Conservation (phyloP, 2,888 invertebrate species). For the Strigamia transsilvanica region DNA sequence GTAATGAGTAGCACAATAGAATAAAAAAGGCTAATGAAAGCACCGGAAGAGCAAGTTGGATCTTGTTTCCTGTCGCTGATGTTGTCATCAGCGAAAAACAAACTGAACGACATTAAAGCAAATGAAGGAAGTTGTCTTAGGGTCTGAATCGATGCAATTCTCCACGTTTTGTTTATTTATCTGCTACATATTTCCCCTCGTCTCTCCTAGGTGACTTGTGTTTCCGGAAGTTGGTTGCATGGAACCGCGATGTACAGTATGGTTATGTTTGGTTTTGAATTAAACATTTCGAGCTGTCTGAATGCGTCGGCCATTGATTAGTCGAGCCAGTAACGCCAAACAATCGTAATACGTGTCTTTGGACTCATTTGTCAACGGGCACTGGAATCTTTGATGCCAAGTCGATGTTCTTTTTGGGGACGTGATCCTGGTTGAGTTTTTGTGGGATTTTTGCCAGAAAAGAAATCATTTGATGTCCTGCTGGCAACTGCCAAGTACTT, state of each 20-base stretch:
- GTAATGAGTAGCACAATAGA: not conserved
- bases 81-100: not conserved
- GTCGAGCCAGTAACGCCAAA: not conserved
- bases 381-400: constrained; percentile 1
- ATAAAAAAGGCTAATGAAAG: not conserved
- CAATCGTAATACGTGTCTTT: constrained; percentile 1
- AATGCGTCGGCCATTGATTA: constrained; percentile 5
- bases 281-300: not conserved
- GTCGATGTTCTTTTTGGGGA: not conserved
- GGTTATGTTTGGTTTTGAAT: constrained; percentile 11
- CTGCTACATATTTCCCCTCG: not conserved
- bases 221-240: not conserved
- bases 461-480: constrained; percentile 30
- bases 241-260: not conserved
- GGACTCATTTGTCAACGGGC: not conserved
- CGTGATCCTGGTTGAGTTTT: not conserved
- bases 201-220: not conserved
- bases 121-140: constrained; percentile 15
- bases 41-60: constrained; percentile 20
- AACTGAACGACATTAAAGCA: constrained; percentile 20
- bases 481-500: constrained; percentile 30
- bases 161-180: not conserved
- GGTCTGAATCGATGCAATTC: not conserved
- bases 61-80: constrained; percentile 21
- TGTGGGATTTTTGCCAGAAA: constrained; percentile 26